These are phyloP conservation scores for Columba guinea DNA, from an alignment of 2,797 vertebrate genomes.

Conservation along the genomic window DNA sequence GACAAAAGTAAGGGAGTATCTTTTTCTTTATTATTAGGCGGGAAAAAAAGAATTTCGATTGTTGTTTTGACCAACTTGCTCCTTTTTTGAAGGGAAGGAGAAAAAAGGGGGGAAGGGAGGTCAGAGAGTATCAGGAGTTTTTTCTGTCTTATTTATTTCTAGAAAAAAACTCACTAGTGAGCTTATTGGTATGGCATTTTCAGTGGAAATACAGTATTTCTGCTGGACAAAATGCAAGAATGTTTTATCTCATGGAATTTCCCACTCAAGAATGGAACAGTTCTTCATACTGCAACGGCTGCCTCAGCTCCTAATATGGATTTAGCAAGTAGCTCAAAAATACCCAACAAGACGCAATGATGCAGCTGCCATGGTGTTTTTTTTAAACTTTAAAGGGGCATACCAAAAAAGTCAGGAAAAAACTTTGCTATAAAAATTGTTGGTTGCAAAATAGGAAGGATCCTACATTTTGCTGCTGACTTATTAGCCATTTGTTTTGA, in stretches of 20 bases:
- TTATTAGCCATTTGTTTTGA: conserved; percentile 10
- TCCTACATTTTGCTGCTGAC: neutral
- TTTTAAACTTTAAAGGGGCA: neutral
- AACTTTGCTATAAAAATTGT: neutral
- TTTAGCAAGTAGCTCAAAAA: conserved; percentile 65
- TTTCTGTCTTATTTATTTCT: conserved; percentile 40
- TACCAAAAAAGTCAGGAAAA: neutral
- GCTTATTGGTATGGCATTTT: conserved; percentile 45
- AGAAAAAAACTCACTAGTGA: neutral
- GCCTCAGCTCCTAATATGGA: conserved; percentile 60
- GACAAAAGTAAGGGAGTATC: neutral
- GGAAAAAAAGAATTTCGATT: neutral
- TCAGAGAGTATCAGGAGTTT: neutral
- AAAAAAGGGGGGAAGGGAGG: neutral
- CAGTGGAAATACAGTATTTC: conserved; percentile 66
- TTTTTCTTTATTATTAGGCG: neutral
- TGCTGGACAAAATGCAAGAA: conserved; percentile 66
- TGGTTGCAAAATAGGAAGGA: neutral
- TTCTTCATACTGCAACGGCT: conserved; percentile 40
- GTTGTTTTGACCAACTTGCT: neutral
- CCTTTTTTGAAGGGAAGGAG: neutral
- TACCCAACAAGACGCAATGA: conserved; percentile 31
- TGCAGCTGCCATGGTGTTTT: conserved; percentile 8
- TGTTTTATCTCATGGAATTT: conserved; percentile 75
- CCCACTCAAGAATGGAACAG: conserved; percentile 64